These are phyloP conservation scores for Philonicus albiceps DNA, from an alignment of 2,888 invertebrate species.

Conservation along the genomic window DNA sequence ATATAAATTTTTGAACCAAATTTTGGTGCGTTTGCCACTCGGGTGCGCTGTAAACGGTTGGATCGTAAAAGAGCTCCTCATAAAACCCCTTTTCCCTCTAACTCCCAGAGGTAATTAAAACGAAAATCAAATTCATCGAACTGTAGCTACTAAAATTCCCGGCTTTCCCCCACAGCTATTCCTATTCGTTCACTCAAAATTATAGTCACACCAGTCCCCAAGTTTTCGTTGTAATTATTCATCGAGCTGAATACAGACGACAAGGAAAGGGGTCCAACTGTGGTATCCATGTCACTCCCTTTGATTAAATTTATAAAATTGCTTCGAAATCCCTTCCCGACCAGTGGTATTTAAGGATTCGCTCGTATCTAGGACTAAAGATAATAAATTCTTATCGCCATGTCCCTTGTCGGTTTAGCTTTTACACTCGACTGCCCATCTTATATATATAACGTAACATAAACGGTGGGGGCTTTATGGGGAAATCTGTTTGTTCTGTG, in stretches of 20 bases:
- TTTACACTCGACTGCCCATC: constrained; percentile 53
- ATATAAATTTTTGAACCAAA: background rate
- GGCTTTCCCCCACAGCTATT: background rate
- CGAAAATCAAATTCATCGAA: background rate
- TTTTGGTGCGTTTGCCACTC: background rate
- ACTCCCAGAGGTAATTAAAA: background rate
- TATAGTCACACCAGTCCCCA: background rate
- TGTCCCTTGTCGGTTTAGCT: constrained; percentile 54
- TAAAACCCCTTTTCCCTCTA: background rate
- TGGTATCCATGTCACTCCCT: constrained; percentile 21
- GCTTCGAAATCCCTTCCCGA: background rate
- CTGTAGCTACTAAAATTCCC: background rate
- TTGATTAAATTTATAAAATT: constrained; percentile 37
- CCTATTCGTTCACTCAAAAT: background rate
- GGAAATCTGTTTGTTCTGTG: constrained; percentile 35
- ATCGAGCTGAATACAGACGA: background rate
- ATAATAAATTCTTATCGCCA: constrained; percentile 55
- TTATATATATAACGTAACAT: constrained; percentile 50
- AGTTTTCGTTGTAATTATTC: constrained; percentile 19
- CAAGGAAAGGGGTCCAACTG: background rate
- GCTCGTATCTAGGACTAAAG: constrained; percentile 40
- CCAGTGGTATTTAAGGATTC: constrained; percentile 25
- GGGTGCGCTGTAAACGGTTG: background rate
- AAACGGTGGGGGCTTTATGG: background rate
- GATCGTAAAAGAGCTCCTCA: background rate